A percentile compares a stretch with the other conserved stretches of the same genome.
phyloP scores from a whole-genome alignment of 2,797 vertebrate species.

The Malacoctenus gilli region DNA sequence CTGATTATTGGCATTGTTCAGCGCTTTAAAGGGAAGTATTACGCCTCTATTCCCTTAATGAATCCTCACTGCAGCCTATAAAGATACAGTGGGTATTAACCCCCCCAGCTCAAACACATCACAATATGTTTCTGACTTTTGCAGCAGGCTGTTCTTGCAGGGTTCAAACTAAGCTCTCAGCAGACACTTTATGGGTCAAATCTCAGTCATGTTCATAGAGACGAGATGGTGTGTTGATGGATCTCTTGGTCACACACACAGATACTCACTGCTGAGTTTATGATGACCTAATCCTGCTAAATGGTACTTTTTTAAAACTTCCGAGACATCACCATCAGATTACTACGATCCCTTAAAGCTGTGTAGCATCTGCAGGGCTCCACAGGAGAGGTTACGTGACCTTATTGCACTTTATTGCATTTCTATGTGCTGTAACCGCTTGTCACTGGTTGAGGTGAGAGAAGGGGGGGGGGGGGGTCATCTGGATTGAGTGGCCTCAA shows the following conservation, averaged over 20 bases:
- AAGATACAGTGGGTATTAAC: no score
- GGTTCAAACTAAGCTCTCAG: constrained; percentile 6
- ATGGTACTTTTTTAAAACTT: constrained; percentile 68
- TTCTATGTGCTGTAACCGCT: constrained; percentile 41
- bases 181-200: constrained; percentile 38
- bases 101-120: constrained; percentile 8
- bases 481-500: constrained; percentile 43
- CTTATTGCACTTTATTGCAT: constrained; percentile 68
- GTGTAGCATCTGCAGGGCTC: constrained; percentile 26
- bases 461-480: neutral
- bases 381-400: constrained; percentile 39
- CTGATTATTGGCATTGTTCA: no score
- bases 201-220: constrained; percentile 34
- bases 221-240: constrained; percentile 39
- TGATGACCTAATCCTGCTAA: constrained; percentile 58
- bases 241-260: neutral
- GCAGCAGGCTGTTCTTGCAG: no score
- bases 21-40: no score
- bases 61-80: no score
- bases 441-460: constrained; percentile 19
- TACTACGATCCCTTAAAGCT: constrained; percentile 36
- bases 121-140: no score
- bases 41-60: no score
- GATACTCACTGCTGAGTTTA: constrained; percentile 59
- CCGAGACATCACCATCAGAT: constrained; percentile 50